These are phyloP conservation scores for Nyleta sp. DNA, from an alignment of 2,888 invertebrate species.

Conservation along the genomic window DNA sequence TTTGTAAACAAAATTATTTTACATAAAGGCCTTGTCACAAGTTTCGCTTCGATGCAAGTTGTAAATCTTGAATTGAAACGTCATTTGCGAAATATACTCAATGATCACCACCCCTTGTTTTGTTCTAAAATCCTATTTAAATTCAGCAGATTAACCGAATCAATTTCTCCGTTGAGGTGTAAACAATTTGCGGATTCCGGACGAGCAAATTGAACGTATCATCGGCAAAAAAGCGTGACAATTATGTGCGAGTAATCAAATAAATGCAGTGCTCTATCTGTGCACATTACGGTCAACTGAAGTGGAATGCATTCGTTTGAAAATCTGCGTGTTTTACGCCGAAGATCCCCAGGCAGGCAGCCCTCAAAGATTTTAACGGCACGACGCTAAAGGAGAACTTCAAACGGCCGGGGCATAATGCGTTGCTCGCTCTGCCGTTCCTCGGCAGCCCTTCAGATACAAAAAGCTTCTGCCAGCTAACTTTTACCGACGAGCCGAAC, in stretches of 20 bases:
- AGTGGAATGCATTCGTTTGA: slow-evolving; percentile 56
- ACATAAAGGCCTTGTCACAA: too few species aligned
- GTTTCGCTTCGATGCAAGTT: too few species aligned
- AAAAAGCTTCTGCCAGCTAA: slow-evolving; percentile 77
- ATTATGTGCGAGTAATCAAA: slow-evolving; percentile 45
- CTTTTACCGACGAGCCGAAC: slow-evolving; percentile 72
- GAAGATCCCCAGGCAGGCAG: slow-evolving; percentile 53
- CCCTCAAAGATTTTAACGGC: slow-evolving; percentile 69
- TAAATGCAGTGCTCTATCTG: slow-evolving; percentile 41
- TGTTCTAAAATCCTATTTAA: too few species aligned
- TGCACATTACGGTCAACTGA: slow-evolving; percentile 55
- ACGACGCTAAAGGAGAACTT: slow-evolving; percentile 74
- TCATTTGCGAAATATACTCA: too few species aligned
- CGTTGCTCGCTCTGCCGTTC: slow-evolving; percentile 70
- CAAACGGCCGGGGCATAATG: slow-evolving; percentile 80
- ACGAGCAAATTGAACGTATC: slow-evolving; percentile 31
- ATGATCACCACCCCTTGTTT: too few species aligned
- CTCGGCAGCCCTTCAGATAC: slow-evolving; percentile 72
- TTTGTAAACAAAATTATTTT: too few species aligned
- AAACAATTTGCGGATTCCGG: background rate
- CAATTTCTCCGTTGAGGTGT: too few species aligned
- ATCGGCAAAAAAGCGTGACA: slow-evolving; percentile 18
- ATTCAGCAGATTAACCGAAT: too few species aligned
- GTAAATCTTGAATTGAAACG: too few species aligned
- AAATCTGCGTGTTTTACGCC: slow-evolving; percentile 53